Evolutionary conservation across 2,797 vertebrate species (phyloP).

Genomic region (Hipposideros larvatus): DNA sequence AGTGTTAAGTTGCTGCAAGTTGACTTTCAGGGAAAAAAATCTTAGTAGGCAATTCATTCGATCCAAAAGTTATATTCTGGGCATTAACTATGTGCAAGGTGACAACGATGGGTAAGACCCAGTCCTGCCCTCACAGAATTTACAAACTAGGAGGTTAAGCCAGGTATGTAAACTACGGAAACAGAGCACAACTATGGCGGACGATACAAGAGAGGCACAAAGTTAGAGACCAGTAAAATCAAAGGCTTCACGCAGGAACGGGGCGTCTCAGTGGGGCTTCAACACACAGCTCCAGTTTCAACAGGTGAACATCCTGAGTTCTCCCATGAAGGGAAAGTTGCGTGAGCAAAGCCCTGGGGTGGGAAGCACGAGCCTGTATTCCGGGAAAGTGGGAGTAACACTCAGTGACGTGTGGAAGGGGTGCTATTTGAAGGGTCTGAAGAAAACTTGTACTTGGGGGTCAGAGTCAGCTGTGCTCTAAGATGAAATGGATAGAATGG

Average conservation of each 20-base stretch:
- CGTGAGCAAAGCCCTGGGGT: background rate
- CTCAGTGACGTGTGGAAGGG: background rate
- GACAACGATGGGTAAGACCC: background rate
- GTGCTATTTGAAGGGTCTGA: background rate
- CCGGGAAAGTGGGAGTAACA: background rate
- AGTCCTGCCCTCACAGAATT: background rate
- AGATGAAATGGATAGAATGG: background rate
- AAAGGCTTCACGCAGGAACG: background rate
- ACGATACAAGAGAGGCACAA: background rate
- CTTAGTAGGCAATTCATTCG: background rate
- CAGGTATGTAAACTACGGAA: background rate
- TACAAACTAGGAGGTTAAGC: background rate
- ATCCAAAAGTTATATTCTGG: background rate
- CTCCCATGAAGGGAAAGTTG: background rate
- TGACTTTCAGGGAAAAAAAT: slow-evolving; percentile 28
- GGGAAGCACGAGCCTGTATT: background rate
- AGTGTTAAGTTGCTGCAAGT: background rate
- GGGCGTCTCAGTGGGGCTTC: background rate
- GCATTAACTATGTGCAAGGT: background rate
- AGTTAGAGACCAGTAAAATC: background rate
- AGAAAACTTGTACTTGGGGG: background rate
- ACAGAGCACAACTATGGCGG: background rate
- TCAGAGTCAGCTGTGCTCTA: background rate
- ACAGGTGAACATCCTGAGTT: background rate
- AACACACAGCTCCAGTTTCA: background rate